phyloP scores from a whole-genome alignment of 2,797 vertebrate genomes.

The Acanthurus leucopareius region DNA sequence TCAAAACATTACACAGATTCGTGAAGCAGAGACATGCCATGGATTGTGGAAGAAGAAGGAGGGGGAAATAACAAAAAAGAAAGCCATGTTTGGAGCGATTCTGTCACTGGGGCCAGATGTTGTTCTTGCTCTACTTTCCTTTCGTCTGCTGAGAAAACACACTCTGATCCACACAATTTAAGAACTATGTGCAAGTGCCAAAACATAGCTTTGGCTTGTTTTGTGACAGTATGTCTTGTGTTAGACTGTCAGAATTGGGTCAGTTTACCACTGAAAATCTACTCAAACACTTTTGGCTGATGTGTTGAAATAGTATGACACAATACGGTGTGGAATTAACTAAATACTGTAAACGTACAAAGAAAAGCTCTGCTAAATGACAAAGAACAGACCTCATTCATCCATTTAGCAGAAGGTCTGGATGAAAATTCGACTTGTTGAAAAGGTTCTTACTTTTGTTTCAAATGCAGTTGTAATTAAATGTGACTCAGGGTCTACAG shows the following conservation, averaged over 20 bases:
- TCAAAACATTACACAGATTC: constrained; percentile 74
- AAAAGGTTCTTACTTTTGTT: neutral
- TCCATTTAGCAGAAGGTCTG: too few relatives aligned
- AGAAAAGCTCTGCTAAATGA: constrained; percentile 13
- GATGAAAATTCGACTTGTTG: neutral
- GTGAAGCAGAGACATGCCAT: constrained; percentile 48
- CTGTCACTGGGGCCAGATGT: constrained; percentile 76
- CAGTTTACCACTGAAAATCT: constrained; percentile 66
- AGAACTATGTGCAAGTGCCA: constrained; percentile 64
- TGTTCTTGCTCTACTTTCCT: constrained; percentile 77
- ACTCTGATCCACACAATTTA: constrained; percentile 72
- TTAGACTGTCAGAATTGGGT: constrained; percentile 77
- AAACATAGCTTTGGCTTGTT: constrained; percentile 67
- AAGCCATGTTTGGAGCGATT: constrained; percentile 55
- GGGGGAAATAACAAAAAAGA: neutral
- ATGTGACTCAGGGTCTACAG: neutral
- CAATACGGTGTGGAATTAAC: constrained; percentile 35
- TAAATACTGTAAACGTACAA: constrained; percentile 6
- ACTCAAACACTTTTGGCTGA: constrained; percentile 46
- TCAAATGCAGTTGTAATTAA: neutral
- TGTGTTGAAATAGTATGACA: constrained; percentile 45
- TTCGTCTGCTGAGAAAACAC: constrained; percentile 71
- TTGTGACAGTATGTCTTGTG: constrained; percentile 61
- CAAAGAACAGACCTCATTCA: neutral
- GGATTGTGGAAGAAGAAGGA: constrained; percentile 30